Conservation (phyloP, 2,888 invertebrate genomes). For the Drosophila nigritarsus region DNA sequence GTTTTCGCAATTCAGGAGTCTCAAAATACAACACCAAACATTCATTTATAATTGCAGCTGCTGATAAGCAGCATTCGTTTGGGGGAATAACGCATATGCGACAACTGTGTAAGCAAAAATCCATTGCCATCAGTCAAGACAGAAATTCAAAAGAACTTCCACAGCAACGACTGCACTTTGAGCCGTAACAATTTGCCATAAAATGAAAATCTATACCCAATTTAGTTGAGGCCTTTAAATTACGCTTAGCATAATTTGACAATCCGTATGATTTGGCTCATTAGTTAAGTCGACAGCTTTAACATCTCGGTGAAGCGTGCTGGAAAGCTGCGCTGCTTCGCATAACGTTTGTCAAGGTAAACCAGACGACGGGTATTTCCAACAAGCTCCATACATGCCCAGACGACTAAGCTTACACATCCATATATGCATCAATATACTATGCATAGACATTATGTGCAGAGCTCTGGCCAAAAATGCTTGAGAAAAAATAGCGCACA, state of each 20-base stretch:
- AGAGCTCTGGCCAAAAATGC: slow-evolving; percentile 13
- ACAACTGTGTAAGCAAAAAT: slow-evolving; percentile 39
- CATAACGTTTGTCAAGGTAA: slow-evolving; percentile 50
- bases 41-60: not conserved
- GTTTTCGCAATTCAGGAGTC: slow-evolving; percentile 15
- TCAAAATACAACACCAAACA: not conserved
- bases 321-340: slow-evolving; percentile 50
- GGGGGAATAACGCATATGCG: slow-evolving; percentile 8
- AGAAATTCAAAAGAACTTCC: slow-evolving; percentile 13
- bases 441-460: slow-evolving; percentile 14
- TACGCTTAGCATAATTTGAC: slow-evolving; percentile 33
- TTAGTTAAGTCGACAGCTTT: slow-evolving; percentile 2
- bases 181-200: slow-evolving; percentile 26
- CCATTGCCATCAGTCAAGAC: not conserved
- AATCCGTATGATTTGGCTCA: slow-evolving; percentile 7
- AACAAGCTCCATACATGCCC: slow-evolving; percentile 25
- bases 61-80: slow-evolving; percentile 8
- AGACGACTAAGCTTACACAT: not conserved
- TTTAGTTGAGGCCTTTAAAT: slow-evolving; percentile 30
- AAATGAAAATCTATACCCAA: slow-evolving; percentile 19
- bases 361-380: slow-evolving; percentile 43
- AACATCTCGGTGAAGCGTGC: slow-evolving; percentile 50
- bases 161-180: not conserved
- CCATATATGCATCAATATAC: slow-evolving; percentile 1
- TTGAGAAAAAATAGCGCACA: slow-evolving; percentile 12